Evolutionary conservation across 2,888 invertebrate genomes (phyloP).

Genomic region (Camptogramma bilineatum): DNA sequence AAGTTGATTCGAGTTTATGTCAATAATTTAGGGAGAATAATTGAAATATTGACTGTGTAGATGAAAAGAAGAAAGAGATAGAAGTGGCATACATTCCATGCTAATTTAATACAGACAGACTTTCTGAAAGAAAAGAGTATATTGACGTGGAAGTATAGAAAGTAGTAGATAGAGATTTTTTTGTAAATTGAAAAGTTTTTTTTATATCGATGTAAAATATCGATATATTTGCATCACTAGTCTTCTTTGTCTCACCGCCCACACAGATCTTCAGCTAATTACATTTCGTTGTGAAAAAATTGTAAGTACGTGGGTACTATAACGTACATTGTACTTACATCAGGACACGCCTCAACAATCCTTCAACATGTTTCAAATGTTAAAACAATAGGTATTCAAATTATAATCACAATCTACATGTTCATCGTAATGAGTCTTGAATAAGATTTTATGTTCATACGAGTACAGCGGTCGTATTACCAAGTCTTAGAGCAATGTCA

Average conservation of each 20-base stretch:
- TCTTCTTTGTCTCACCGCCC: constrained; percentile 25
- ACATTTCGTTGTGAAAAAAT: constrained; percentile 17
- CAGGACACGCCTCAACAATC: constrained; percentile 35
- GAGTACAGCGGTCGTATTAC: background rate
- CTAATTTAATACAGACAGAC: too few relatives aligned
- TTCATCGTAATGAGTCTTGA: constrained; percentile 29
- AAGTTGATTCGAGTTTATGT: too few relatives aligned
- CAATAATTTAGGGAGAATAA: too few relatives aligned
- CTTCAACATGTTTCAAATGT: constrained; percentile 29
- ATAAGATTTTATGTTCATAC: constrained; percentile 17
- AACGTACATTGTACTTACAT: constrained; percentile 11
- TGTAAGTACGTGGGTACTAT: constrained; percentile 1
- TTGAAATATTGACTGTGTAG: too few relatives aligned
- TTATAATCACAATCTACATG: constrained; percentile 31
- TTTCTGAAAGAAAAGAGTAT: too few relatives aligned
- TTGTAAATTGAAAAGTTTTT: background rate
- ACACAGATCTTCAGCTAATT: constrained; percentile 28
- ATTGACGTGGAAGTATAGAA: too few relatives aligned
- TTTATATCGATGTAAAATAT: constrained; percentile 10
- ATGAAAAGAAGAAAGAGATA: too few relatives aligned
- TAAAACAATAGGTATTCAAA: constrained; percentile 40
- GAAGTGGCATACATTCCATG: too few relatives aligned
- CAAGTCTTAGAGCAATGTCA: too few relatives aligned
- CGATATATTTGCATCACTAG: constrained; percentile 21
- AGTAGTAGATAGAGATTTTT: background rate